Evolutionary conservation across 2,888 invertebrate genomes (phyloP).

Genomic region (Baccha elongata): DNA sequence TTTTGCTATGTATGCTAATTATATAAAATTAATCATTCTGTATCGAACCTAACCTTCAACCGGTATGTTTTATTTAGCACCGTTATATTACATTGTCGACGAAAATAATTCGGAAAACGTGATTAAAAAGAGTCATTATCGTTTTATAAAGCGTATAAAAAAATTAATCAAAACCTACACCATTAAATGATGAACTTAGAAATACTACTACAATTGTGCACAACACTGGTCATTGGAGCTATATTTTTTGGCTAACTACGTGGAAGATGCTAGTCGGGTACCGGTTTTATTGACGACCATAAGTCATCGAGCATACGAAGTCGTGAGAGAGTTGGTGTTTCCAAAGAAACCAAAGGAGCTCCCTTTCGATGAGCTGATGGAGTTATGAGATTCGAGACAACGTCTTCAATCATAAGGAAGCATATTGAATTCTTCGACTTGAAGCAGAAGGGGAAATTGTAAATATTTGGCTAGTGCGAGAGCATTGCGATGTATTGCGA

Average conservation of each 20-base stretch:
- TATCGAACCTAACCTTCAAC: too few species aligned
- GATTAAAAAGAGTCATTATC: too few species aligned
- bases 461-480: slow-evolving; percentile 12
- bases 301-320: slow-evolving; percentile 8
- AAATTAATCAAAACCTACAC: too few species aligned
- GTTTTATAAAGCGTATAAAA: too few species aligned
- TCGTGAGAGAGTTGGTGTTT: slow-evolving; percentile 17
- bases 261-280: neutral
- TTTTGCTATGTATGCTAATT: too few species aligned
- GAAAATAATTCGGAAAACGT: too few species aligned
- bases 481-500: slow-evolving; percentile 14
- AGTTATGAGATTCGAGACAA: slow-evolving; percentile 9
- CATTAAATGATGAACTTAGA: too few species aligned
- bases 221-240: neutral
- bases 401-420: slow-evolving; percentile 6
- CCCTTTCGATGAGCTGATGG: slow-evolving; percentile 5
- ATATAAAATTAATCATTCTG: too few species aligned
- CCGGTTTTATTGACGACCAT: slow-evolving; percentile 13
- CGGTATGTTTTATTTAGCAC: too few species aligned
- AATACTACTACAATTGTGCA: too few species aligned
- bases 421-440: slow-evolving; percentile 12
- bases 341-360: slow-evolving; percentile 21
- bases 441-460: slow-evolving; percentile 7
- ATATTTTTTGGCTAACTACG: slow-evolving; percentile 1
- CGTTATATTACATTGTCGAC: too few species aligned